Evolutionary conservation across 2,888 invertebrate genomes (phyloP).

Genomic region (Tryphoninae sp.): DNA sequence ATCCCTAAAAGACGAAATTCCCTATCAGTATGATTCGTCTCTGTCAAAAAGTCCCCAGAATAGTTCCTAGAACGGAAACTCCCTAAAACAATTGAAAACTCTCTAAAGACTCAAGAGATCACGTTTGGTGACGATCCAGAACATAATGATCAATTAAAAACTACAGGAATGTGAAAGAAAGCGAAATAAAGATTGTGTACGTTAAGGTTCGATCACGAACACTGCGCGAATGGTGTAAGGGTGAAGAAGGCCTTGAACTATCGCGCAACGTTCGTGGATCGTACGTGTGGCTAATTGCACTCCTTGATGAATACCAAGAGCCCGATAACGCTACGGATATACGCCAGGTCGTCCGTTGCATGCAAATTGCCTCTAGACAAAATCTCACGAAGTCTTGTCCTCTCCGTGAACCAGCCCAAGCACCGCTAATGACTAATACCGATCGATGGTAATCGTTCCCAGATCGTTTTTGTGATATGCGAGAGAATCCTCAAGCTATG

Average conservation of each 20-base stretch:
- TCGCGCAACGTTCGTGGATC: conserved; percentile 21
- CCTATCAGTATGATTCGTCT: no score
- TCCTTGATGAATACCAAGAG: conserved; percentile 43
- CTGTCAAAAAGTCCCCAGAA: no score
- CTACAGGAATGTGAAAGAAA: not conserved
- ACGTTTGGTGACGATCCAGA: no score
- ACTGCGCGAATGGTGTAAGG: not conserved
- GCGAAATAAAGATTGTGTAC: not conserved
- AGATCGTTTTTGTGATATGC: conserved; percentile 90
- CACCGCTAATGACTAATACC: not conserved
- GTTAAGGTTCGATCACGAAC: no score
- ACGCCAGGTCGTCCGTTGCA: conserved; percentile 25
- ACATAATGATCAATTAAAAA: no score
- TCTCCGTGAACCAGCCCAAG: conserved; percentile 1
- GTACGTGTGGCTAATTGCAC: conserved; percentile 51
- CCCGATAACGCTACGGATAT: conserved; percentile 26
- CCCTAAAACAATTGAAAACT: no score
- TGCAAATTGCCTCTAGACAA: conserved; percentile 28
- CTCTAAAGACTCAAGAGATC: no score
- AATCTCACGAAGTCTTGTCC: conserved; percentile 9
- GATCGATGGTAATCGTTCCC: conserved; percentile 67
- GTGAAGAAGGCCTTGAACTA: conserved; percentile 50
- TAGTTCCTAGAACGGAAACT: no score
- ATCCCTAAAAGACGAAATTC: no score
- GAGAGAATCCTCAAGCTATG: conserved; percentile 89